Conservation (phyloP, 1,140 invertebrate species). For the Trachymyrmex septentrionalis region DNA sequence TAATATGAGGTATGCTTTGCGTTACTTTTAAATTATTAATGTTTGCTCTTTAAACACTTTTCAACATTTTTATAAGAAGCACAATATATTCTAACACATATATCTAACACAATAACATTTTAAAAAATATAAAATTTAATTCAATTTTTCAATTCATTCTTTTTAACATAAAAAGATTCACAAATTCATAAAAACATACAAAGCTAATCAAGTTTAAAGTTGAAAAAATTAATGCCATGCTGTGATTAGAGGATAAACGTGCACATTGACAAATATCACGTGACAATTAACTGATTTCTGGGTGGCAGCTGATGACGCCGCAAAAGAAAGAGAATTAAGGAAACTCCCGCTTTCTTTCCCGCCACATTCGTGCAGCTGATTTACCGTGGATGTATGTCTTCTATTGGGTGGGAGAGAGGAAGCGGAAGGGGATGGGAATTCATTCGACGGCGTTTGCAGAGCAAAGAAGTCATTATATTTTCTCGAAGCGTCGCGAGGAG, state of each 20-base stretch:
- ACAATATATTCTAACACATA: no score
- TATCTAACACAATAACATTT: no score
- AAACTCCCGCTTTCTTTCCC: conserved; percentile 39
- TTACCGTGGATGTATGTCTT: conserved; percentile 48
- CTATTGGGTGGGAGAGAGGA: conserved; percentile 25
- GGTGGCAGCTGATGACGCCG: conserved; percentile 24
- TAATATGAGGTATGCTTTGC: not conserved
- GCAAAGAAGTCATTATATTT: conserved; percentile 86
- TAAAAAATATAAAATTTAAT: conserved; percentile 9
- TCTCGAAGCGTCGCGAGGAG: conserved; percentile 85
- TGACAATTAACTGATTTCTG: conserved; percentile 46
- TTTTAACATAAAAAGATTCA: not conserved
- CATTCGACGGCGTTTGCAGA: conserved; percentile 82
- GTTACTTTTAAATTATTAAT: not conserved
- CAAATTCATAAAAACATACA: not conserved
- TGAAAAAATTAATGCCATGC: not conserved
- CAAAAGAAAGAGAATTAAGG: conserved; percentile 39
- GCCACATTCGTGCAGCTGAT: conserved; percentile 45
- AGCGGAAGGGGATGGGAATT: conserved; percentile 59
- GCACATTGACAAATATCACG: not conserved
- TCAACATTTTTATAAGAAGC: not conserved
- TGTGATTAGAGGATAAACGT: not conserved
- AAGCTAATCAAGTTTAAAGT: not conserved
- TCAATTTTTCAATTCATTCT: no score
- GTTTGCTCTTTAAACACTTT: not conserved